A percentile compares a stretch with the other conserved stretches of the same genome.
Conservation (phyloP, 2,888 invertebrate genomes). For the Andrena haemorrhoa region DNA sequence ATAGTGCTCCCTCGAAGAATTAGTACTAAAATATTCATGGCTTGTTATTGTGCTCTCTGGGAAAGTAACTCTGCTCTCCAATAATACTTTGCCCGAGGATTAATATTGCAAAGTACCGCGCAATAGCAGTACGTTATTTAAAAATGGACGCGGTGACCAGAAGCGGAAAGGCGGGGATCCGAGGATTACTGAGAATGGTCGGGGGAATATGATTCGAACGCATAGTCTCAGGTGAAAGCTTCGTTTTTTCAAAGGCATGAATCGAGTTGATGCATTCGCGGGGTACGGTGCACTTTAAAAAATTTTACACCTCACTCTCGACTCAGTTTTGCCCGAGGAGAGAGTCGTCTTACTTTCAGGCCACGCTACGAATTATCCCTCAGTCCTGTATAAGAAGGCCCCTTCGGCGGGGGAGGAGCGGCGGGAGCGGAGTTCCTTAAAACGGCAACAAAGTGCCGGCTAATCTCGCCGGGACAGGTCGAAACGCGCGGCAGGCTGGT, state of each 20-base stretch:
- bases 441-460: slow-evolving; percentile 53
- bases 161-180: too few relatives aligned
- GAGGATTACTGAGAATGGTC: too few relatives aligned
- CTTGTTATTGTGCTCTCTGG: slow-evolving; percentile 18
- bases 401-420: background rate
- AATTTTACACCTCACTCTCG: background rate
- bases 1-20: slow-evolving; percentile 31
- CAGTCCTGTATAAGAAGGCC: background rate
- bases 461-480: slow-evolving; percentile 50
- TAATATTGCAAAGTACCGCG: slow-evolving; percentile 8
- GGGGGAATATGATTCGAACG: too few relatives aligned
- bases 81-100: slow-evolving; percentile 11
- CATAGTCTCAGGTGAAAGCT: too few relatives aligned
- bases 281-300: too few relatives aligned
- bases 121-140: background rate
- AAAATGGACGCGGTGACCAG: background rate
- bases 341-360: background rate
- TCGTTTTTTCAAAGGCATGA: too few relatives aligned
- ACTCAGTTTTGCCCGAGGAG: background rate
- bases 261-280: too few relatives aligned
- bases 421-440: slow-evolving; percentile 41
- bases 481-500: slow-evolving; percentile 26
- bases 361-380: background rate
- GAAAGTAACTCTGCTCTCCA: slow-evolving; percentile 17
- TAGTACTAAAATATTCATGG: slow-evolving; percentile 52